These are phyloP conservation scores for Channa argus DNA, from an alignment of 2,113 vertebrate genomes.

Conservation along the genomic window DNA sequence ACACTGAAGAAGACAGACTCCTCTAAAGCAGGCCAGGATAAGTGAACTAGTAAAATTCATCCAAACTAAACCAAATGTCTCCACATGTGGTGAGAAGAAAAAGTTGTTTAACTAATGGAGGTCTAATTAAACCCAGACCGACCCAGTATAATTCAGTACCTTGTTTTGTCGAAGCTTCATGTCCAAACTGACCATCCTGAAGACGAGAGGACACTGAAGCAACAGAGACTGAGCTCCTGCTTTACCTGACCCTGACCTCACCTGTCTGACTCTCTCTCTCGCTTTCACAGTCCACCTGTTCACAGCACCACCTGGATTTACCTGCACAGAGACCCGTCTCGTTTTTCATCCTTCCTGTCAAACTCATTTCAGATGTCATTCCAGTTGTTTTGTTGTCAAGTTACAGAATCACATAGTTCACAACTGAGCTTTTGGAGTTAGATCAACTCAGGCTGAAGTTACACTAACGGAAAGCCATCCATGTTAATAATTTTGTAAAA, in stretches of 20 bases:
- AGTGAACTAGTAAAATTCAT: not conserved
- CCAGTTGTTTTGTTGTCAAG: too few relatives aligned
- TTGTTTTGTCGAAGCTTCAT: constrained; percentile 17
- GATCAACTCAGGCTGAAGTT: too few relatives aligned
- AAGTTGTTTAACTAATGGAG: too few relatives aligned
- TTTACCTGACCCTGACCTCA: constrained; percentile 1
- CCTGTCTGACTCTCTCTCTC: not conserved
- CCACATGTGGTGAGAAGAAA: not conserved
- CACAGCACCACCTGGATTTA: constrained; percentile 54
- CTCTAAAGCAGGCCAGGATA: too few relatives aligned
- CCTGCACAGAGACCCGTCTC: not conserved
- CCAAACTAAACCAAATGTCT: not conserved
- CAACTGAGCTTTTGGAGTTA: too few relatives aligned
- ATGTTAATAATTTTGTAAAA: too few relatives aligned
- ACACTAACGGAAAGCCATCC: too few relatives aligned
- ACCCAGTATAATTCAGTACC: constrained; percentile 30
- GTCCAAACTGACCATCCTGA: constrained; percentile 61
- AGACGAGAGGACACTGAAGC: constrained; percentile 15
- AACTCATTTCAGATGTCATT: too few relatives aligned
- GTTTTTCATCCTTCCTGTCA: constrained; percentile 13
- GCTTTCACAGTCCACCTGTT: not conserved
- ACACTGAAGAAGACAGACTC: too few relatives aligned
- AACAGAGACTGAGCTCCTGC: not conserved
- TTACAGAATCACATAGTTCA: too few relatives aligned
- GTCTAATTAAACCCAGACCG: too few relatives aligned